A percentile compares a stretch with the other conserved stretches of the same genome.
phyloP scores from a whole-genome alignment of 2,888 invertebrate species.

The Erebia epiphron region DNA sequence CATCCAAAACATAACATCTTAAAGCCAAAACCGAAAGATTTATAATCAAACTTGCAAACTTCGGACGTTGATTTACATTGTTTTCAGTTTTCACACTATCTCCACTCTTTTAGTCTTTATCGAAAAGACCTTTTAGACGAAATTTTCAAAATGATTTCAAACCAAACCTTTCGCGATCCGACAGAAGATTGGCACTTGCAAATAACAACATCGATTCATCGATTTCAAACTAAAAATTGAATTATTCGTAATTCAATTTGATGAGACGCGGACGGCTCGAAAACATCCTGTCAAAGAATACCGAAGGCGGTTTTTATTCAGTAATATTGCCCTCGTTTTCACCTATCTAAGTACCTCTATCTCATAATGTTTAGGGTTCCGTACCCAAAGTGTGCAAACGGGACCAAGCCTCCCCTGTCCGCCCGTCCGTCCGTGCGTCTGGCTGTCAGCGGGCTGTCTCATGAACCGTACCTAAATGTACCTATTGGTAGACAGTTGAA shows the following conservation, averaged over 20 bases:
- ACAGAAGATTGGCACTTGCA: conserved; percentile 30
- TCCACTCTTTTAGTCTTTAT: conserved; percentile 9
- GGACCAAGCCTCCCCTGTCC: too few relatives aligned
- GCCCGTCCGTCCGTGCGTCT: too few relatives aligned
- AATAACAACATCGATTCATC: conserved; percentile 16
- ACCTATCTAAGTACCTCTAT: too few relatives aligned
- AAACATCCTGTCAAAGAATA: not conserved
- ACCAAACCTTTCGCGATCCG: conserved; percentile 3
- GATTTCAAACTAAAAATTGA: conserved; percentile 24
- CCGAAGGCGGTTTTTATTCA: too few relatives aligned
- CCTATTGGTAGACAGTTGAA: too few relatives aligned
- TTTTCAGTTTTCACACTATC: conserved; percentile 34
- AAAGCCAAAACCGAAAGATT: conserved; percentile 29
- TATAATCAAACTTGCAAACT: conserved; percentile 21
- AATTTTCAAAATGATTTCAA: conserved; percentile 14
- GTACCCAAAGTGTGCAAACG: too few relatives aligned
- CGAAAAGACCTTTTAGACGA: conserved; percentile 20
- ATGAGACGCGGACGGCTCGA: not conserved
- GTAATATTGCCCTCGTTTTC: too few relatives aligned
- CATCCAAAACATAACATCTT: conserved; percentile 23
- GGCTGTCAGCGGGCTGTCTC: too few relatives aligned
- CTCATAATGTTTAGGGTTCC: too few relatives aligned
- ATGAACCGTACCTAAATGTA: too few relatives aligned
- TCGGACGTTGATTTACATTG: conserved; percentile 39
- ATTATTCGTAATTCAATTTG: conserved; percentile 20